Evolutionary conservation across 2,113 vertebrate species (phyloP).

Genomic region (Hippopotamus amphibius): DNA sequence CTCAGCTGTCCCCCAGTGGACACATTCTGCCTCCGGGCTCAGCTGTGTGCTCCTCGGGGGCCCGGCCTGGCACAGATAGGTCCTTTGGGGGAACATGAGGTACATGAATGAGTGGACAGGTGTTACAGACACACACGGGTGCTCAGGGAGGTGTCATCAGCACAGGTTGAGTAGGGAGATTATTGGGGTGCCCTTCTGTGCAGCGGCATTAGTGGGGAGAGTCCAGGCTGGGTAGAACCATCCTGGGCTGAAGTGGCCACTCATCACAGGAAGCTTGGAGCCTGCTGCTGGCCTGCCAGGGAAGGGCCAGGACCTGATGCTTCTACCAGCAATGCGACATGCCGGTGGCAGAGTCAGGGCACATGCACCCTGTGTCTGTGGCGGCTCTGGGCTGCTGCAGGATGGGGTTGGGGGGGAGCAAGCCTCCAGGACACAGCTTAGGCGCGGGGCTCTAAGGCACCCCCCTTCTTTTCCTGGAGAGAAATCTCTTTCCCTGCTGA

Average conservation of each 20-base stretch:
- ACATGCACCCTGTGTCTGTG: not conserved
- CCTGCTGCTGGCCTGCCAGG: not conserved
- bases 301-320: not conserved
- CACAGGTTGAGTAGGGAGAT: too few species aligned
- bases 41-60: not conserved
- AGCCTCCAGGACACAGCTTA: accelerated
- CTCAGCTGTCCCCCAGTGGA: too few species aligned
- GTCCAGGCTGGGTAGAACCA: not conserved
- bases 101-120: not conserved
- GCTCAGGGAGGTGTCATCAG: not conserved
- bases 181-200: not conserved
- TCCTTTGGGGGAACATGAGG: not conserved
- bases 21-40: not conserved
- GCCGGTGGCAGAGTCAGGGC: not conserved
- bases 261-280: not conserved
- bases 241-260: not conserved
- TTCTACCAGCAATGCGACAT: accelerated
- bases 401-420: accelerated
- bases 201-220: not conserved
- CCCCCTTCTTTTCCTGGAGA: not conserved
- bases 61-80: not conserved
- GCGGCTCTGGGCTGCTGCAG: not conserved
- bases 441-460: not conserved
- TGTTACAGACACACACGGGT: not conserved
- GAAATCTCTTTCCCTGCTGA: not conserved